Conservation (phyloP, 1,140 invertebrate genomes). For the Heterodera schachtii region DNA sequence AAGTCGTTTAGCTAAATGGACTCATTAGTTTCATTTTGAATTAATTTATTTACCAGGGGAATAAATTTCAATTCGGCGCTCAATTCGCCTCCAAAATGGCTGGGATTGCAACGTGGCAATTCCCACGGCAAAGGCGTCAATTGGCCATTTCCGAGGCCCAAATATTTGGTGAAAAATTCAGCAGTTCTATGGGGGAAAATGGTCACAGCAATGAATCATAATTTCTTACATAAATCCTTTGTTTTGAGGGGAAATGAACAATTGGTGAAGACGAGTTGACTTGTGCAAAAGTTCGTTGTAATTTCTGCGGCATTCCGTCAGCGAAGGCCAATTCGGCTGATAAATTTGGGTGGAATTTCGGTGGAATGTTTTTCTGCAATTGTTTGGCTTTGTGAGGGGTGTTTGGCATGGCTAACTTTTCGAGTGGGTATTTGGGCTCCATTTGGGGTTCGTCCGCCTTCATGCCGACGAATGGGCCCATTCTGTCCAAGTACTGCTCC, state of each 20-base stretch:
- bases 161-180: constrained; percentile 36
- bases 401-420: constrained; percentile 11
- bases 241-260: constrained; percentile 34
- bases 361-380: neutral
- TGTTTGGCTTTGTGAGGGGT: neutral
- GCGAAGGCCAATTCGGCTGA: constrained; percentile 23
- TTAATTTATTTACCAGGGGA: neutral
- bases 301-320: constrained; percentile 20
- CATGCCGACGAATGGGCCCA: constrained; percentile 23
- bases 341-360: neutral
- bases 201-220: neutral
- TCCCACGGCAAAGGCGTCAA: constrained; percentile 36
- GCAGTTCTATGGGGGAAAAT: constrained; percentile 16
- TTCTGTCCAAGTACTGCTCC: constrained; percentile 3
- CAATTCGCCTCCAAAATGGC: neutral
- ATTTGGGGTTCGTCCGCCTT: constrained; percentile 26
- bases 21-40: no score
- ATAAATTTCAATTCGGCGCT: constrained; percentile 24
- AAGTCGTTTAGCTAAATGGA: neutral
- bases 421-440: constrained; percentile 22
- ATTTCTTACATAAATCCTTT: constrained; percentile 34
- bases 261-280: neutral
- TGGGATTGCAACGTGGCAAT: constrained; percentile 11
- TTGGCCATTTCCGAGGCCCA: constrained; percentile 13
- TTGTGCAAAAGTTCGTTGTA: neutral